Evolutionary conservation across 2,888 invertebrate species (phyloP), one percentile per base, ranked within the genome.

Genomic region (Choreutis nemorana): DNA sequence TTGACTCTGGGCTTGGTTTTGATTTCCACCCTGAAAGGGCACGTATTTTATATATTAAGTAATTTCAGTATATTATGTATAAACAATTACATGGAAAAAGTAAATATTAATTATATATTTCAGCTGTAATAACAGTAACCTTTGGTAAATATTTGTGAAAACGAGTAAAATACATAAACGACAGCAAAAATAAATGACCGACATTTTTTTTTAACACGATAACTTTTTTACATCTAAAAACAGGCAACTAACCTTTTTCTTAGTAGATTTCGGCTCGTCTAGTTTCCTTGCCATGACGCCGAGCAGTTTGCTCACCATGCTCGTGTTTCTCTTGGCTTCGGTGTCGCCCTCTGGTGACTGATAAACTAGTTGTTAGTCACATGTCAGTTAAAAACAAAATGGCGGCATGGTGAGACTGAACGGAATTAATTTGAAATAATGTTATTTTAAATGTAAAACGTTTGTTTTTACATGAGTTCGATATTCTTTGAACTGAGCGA

Each of bases 291-390:
- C 64, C 77, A 78, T 78, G 6, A 75, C 78, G 9, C 75, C 75
- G n/a, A 77, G 56, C 37, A 78, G 55, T 33, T 75, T 75, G 59
- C 72, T 71, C 23, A 77, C 75, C 72, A 77, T 70, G 41, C 75
- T 72, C 50, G 58, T 70, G 45, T 60, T 58, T 23, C 50, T 43
- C 11, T 62, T 55, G 13, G 41, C 39, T 28, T 55, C 59, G 14
- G 14, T 16, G 1, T n/a, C 23, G 14, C 35, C 31, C 23, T 71
- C 70, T 20, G 67, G 63, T 2, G 63, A 62, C 72, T 70, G 50
- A 24, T 29, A 12, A 21, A n/a, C 29, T 11, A 11, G 15, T 20
- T 9, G 9, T 21, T 24, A 33, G 4, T 18, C 8, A 18, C 18
- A 18, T 18, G 4, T 18, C n/a, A n/a, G n/a, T n/a, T n/a, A n/a